Conservation (phyloP, 2,888 invertebrate genomes). For the Sarcophaga variegata region DNA sequence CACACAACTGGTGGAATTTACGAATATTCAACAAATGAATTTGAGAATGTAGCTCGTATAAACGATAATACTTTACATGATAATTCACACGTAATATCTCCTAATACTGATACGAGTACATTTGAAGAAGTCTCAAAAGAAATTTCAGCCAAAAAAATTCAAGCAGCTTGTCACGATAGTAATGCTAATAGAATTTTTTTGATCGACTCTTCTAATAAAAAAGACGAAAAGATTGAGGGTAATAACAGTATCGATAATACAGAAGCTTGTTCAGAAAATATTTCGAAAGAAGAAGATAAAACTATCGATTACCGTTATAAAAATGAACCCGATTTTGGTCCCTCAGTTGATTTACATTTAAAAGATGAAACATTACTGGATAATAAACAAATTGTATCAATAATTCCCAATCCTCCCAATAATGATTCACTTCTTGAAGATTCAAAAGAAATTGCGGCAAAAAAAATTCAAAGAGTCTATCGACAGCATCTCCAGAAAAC, state of each 20-base stretch:
- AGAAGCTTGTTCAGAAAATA: no score
- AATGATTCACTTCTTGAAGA: slow-evolving; percentile 9
- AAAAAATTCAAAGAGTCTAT: slow-evolving; percentile 24
- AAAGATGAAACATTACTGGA: no score
- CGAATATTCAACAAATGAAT: slow-evolving; percentile 8
- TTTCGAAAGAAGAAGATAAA: no score
- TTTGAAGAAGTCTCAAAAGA: slow-evolving; percentile 1
- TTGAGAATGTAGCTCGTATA: background rate
- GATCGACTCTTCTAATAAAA: no score
- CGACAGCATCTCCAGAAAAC: background rate
- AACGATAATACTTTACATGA: background rate
- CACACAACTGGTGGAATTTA: slow-evolving; percentile 15
- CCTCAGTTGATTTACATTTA: no score
- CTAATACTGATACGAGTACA: no score
- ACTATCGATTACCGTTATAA: no score
- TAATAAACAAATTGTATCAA: background rate
- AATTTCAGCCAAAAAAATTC: slow-evolving; percentile 14
- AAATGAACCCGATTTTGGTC: no score
- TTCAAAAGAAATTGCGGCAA: slow-evolving; percentile 5
- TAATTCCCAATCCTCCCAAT: slow-evolving; percentile 16
- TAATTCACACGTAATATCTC: no score
- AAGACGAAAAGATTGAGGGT: no score
- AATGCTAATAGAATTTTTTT: no score
- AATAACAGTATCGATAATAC: no score
- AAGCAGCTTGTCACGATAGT: background rate